phyloP scores from a whole-genome alignment of 23 tunicate genomes.

The Oikopleura dioica region DNA sequence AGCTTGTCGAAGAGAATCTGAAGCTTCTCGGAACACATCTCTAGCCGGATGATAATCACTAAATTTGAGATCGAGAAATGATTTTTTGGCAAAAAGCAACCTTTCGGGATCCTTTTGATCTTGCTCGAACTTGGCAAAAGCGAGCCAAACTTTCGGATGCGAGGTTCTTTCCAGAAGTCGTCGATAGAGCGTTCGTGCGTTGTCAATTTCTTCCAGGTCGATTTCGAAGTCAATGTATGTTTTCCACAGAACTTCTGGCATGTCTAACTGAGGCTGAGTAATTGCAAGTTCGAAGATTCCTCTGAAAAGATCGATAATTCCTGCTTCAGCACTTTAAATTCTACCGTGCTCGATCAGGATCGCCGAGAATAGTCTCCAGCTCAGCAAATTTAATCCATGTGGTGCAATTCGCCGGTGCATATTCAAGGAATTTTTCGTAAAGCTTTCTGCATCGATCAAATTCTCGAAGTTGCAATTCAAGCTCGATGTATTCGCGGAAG shows the following conservation, averaged over 20 bases:
- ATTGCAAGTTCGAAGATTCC: conserved; percentile 70
- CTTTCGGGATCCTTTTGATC: too few relatives aligned
- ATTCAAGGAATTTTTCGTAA: conserved; percentile 58
- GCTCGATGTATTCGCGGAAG: conserved; percentile 59
- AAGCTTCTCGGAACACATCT: too few relatives aligned
- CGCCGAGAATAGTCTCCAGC: conserved; percentile 61
- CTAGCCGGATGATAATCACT: too few relatives aligned
- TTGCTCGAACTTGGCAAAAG: too few relatives aligned
- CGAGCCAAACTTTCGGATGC: conserved; percentile 72
- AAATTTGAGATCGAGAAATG: too few relatives aligned
- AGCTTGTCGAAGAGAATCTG: too few relatives aligned
- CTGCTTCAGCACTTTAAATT: too few relatives aligned
- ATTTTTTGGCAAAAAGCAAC: too few relatives aligned
- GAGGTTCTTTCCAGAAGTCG: conserved; percentile 55
- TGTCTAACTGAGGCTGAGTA: conserved; percentile 49
- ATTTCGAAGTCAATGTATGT: conserved; percentile 76
- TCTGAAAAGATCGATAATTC: too few relatives aligned
- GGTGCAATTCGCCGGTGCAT: conserved; percentile 66
- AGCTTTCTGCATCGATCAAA: conserved; percentile 79
- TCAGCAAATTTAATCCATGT: conserved; percentile 92
- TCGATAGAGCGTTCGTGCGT: conserved; percentile 37
- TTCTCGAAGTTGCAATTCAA: conserved; percentile 77
- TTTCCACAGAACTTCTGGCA: conserved; percentile 96
- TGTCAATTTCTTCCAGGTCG: conserved; percentile 39
- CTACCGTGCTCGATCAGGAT: conserved; percentile 49